Conservation (phyloP, 2,113 vertebrate genomes). For the Gallinago media region DNA sequence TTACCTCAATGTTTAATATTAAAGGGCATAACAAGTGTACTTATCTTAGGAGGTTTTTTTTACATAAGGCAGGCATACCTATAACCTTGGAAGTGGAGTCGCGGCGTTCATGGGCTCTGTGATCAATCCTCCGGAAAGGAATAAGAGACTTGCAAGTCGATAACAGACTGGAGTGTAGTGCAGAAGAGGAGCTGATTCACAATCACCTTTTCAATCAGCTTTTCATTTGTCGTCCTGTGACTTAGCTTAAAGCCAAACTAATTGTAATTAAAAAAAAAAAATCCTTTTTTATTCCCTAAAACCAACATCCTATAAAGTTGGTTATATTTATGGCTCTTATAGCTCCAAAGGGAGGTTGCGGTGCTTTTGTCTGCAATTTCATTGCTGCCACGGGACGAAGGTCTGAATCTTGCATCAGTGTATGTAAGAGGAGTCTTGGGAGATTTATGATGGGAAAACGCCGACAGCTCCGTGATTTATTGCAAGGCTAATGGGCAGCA, state of each 20-base stretch:
- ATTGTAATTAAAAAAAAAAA: not conserved
- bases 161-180: not conserved
- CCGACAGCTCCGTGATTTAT: slow-evolving; percentile 41
- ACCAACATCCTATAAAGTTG: not conserved
- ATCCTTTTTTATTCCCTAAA: not conserved
- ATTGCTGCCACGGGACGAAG: not conserved
- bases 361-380: slow-evolving; percentile 19
- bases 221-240: not conserved
- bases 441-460: slow-evolving; percentile 59
- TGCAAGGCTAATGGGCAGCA: not conserved
- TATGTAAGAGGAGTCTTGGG: not conserved
- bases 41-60: not conserved
- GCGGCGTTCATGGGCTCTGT: accelerated
- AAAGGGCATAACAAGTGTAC: not conserved
- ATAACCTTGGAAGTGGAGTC: not conserved
- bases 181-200: not conserved
- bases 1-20: not conserved
- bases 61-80: not conserved
- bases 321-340: slow-evolving; percentile 2
- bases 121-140: not conserved
- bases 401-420: not conserved
- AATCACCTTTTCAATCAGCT: not conserved
- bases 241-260: not conserved
- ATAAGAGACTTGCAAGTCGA: not conserved
- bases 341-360: not conserved